phyloP scores from a whole-genome alignment of 2,113 vertebrate species.

The Sula dactylatra region DNA sequence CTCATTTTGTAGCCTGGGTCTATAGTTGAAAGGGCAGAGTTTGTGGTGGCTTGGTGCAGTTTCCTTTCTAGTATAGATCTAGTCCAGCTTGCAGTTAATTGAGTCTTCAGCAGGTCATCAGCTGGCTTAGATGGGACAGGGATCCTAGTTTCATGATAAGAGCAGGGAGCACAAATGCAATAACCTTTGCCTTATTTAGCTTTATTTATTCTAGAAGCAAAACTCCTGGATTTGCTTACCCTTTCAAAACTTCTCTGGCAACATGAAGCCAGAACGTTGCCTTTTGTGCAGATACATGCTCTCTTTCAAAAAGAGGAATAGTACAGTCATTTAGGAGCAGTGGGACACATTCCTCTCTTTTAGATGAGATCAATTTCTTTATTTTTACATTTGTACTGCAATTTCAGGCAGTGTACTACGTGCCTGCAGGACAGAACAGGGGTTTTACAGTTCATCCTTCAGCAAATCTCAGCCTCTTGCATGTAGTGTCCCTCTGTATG shows the following conservation, averaged over 20 bases:
- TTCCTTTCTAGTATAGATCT: neutral
- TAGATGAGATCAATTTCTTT: neutral
- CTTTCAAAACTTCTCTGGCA: neutral
- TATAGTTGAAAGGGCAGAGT: neutral
- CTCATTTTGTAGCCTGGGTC: neutral
- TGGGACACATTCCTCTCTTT: neutral
- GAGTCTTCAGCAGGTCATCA: neutral
- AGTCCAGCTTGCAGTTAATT: neutral
- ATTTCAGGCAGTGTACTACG: neutral
- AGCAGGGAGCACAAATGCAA: neutral
- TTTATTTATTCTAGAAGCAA: neutral
- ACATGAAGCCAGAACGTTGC: neutral
- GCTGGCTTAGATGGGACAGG: neutral
- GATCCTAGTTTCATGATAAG: neutral
- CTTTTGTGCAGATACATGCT: neutral
- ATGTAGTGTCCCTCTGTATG: neutral
- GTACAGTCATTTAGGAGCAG: neutral
- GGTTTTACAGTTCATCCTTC: too few relatives aligned
- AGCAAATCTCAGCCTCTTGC: neutral
- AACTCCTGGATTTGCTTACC: conserved; percentile 13
- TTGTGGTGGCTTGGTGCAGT: neutral
- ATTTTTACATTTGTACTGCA: neutral
- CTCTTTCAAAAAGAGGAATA: neutral
- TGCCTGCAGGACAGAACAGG: too few relatives aligned
- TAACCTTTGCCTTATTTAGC: conserved; percentile 5